phyloP scores from a whole-genome alignment of 30 jellyfish, hydroid and myxozoan species.

The Hydractinia symbiolongicarpus region DNA sequence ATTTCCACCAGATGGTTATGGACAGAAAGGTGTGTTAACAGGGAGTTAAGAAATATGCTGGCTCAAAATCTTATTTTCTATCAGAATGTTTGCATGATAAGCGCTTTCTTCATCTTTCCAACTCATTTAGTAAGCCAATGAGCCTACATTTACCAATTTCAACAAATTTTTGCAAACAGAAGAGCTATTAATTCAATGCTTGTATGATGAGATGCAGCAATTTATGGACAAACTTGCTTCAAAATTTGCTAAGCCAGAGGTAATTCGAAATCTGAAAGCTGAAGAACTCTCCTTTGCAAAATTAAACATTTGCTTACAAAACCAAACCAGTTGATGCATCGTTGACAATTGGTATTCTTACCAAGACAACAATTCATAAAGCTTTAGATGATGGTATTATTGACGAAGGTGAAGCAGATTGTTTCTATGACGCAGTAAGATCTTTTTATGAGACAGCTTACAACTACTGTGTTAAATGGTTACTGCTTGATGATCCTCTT shows the following conservation, averaged over 20 bases:
- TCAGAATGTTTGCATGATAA: constrained; percentile 34
- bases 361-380: constrained; percentile 39
- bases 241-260: constrained; percentile 45
- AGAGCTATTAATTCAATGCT: constrained; percentile 49
- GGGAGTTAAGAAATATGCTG: constrained; percentile 46
- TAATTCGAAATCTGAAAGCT: constrained; percentile 34
- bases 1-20: constrained; percentile 46
- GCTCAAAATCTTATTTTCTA: constrained; percentile 44
- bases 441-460: constrained; percentile 34
- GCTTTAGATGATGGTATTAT: constrained; percentile 35
- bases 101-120: constrained; percentile 40
- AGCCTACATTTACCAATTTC: constrained; percentile 49
- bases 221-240: constrained; percentile 43
- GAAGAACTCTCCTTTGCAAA: constrained; percentile 23
- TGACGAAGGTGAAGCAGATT: constrained; percentile 20
- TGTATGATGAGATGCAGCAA: constrained; percentile 33
- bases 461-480: constrained; percentile 41
- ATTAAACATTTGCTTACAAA: constrained; percentile 38
- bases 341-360: constrained; percentile 28
- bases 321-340: constrained; percentile 36
- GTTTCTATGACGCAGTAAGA: constrained; percentile 41
- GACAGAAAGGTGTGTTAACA: constrained; percentile 40
- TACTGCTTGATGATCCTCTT: constrained; percentile 43
- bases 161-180: constrained; percentile 48
- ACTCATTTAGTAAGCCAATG: constrained; percentile 44